Base-by-base conservation (phyloP, 2,888 invertebrate genomes). In the Julus scanicus region DNA sequence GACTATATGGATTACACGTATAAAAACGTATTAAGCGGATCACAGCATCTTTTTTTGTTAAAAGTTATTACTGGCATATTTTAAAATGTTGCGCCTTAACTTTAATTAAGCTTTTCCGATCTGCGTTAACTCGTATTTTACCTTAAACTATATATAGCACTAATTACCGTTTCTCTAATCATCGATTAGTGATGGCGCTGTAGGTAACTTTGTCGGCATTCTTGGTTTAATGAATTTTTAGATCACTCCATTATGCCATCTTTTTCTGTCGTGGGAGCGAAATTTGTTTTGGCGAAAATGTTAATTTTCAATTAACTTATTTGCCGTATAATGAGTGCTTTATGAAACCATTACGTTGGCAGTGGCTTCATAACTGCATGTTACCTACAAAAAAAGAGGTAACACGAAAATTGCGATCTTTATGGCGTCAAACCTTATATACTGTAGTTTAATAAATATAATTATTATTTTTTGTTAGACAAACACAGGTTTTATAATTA, bases 101-200 rank as follows among this genome's bases (percentile, higher is more conserved):
- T 63, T 63, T 63, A 53, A 63, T 63, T 63, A 63, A 63, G 20
- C n/a, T 63, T 63, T n/a, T 63, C 17, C n/a, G 4, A 63, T 63
- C 4, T 20, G 63, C n/a, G 63, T n/a, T 2, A 63, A 44, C n/a
- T 8, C 20, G n/a, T n/a, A 63, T 63, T 63, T 63, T 8, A 5
- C 63, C 20, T 6, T 63, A 63, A 20, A 63, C 63, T 44, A 44
- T 44, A 44, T 44, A 44, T 63, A 63, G 63, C 63, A 63, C 63
- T 63, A 63, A 63, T 63, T 63, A 63, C 63, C 63, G 63, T 63
- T 63, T 63, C 63, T 63, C 63, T 63, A 63, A n/a, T 63, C 63
- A 63, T 63, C 63, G 63, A 63, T 63, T 63, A 63, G 63, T 63
- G 63, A 63, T 63, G 63, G 63, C 63, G 63, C 63, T 63, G 63